phyloP scores from a whole-genome alignment of 2,888 invertebrate species.

The Aspidiotus rigidus region DNA sequence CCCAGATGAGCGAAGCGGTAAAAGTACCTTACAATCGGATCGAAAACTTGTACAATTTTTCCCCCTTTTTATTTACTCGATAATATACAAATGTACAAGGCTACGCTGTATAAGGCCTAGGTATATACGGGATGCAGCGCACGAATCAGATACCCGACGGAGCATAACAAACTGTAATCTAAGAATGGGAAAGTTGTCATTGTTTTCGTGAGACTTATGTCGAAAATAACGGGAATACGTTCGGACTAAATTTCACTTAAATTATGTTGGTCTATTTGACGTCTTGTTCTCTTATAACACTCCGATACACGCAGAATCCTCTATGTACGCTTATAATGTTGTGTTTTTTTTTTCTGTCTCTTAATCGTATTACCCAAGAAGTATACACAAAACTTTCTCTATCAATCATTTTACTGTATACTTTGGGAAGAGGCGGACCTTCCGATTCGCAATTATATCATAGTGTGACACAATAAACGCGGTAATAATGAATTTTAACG shows the following conservation, averaged over 20 bases:
- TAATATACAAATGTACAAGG: too few species aligned
- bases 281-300: slow-evolving; percentile 11
- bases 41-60: slow-evolving; percentile 30
- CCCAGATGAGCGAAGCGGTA: slow-evolving; percentile 13
- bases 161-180: slow-evolving; percentile 34
- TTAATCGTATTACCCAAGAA: slow-evolving; percentile 28
- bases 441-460: slow-evolving; percentile 31
- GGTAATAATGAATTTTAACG: slow-evolving; percentile 21
- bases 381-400: slow-evolving; percentile 30
- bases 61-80: slow-evolving; percentile 3
- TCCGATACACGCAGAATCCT: background rate
- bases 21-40: slow-evolving; percentile 25
- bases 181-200: slow-evolving; percentile 32
- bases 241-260: slow-evolving; percentile 32
- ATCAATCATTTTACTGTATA: slow-evolving; percentile 27
- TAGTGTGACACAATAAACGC: slow-evolving; percentile 31
- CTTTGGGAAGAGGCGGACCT: slow-evolving; percentile 12
- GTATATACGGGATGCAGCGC: too few species aligned
- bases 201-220: slow-evolving; percentile 32
- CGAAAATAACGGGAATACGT: slow-evolving; percentile 27
- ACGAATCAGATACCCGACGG: slow-evolving; percentile 31
- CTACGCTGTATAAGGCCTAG: too few species aligned
- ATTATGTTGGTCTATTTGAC: slow-evolving; percentile 31
- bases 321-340: background rate
- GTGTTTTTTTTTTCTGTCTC: slow-evolving; percentile 10